Conservation (phyloP, 2,113 vertebrate genomes). For the Cynopterus brachyotis region DNA sequence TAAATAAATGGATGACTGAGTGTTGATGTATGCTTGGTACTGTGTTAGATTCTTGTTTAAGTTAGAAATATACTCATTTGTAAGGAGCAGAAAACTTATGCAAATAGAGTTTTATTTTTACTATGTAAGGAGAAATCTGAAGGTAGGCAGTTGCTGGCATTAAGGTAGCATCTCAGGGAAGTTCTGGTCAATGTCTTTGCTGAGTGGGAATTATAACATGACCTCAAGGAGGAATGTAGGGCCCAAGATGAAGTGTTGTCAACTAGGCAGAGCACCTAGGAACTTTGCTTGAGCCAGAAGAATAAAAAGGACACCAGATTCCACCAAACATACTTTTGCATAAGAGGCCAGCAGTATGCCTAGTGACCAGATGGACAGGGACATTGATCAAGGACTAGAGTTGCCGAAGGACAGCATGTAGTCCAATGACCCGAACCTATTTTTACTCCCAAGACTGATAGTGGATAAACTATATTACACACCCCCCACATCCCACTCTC, state of each 20-base stretch:
- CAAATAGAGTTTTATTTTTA: not conserved
- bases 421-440: not conserved
- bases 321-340: not conserved
- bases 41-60: not conserved
- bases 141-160: not conserved
- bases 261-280: not conserved
- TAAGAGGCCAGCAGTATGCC: not conserved
- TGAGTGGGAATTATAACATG: not conserved
- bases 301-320: not conserved
- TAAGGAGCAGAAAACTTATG: not conserved
- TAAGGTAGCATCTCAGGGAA: not conserved
- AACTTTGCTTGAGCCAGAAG: not conserved
- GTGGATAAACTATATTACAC: not conserved
- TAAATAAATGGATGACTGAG: conserved; percentile 10
- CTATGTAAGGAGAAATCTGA: not conserved
- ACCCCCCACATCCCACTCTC: not conserved
- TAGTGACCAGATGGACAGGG: not conserved
- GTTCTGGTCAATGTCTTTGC: not conserved
- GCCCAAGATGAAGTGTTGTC: not conserved
- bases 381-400: not conserved
- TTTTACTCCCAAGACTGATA: not conserved
- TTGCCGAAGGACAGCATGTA: not conserved
- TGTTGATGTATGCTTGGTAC: not conserved
- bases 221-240: not conserved
- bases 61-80: not conserved